phyloP scores from a whole-genome alignment of 2,797 vertebrate genomes.

The Echiichthys vipera region DNA sequence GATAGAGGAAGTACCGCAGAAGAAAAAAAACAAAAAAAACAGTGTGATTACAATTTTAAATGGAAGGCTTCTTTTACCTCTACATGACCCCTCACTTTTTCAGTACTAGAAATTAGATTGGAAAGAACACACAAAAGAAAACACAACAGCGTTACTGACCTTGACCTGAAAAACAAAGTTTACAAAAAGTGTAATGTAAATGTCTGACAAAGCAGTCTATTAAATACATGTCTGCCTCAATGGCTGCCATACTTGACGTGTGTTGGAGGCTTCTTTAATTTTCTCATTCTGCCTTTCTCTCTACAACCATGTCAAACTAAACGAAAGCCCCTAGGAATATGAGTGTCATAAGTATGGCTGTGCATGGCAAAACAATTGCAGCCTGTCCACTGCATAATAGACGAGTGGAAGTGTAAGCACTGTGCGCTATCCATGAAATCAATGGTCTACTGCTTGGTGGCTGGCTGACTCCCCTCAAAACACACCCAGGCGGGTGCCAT shows the following conservation, averaged over 20 bases:
- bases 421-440: conserved; percentile 71
- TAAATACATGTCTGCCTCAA: conserved; percentile 32
- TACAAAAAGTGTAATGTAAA: conserved; percentile 27
- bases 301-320: conserved; percentile 24
- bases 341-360: conserved; percentile 66
- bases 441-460: conserved; percentile 69
- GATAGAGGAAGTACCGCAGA: conserved; percentile 2
- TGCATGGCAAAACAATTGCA: conserved; percentile 73
- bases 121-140: conserved; percentile 41
- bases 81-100: conserved; percentile 31
- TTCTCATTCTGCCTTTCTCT: conserved; percentile 5
- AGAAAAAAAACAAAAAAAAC: conserved; percentile 4
- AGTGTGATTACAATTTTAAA: conserved; percentile 36
- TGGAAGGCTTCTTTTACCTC: conserved; percentile 42
- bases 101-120: conserved; percentile 11
- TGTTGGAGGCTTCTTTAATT: conserved; percentile 25
- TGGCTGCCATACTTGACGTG: conserved; percentile 12
- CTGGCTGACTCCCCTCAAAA: conserved; percentile 67
- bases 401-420: conserved; percentile 68
- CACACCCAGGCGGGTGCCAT: conserved; percentile 70
- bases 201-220: conserved; percentile 25
- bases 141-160: conserved; percentile 45
- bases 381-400: conserved; percentile 65
- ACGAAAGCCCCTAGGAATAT: conserved; percentile 44
- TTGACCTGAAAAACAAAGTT: conserved; percentile 35